Evolutionary conservation across 2,797 vertebrate species (phyloP).

Genomic region (Acridotheres tristis): DNA sequence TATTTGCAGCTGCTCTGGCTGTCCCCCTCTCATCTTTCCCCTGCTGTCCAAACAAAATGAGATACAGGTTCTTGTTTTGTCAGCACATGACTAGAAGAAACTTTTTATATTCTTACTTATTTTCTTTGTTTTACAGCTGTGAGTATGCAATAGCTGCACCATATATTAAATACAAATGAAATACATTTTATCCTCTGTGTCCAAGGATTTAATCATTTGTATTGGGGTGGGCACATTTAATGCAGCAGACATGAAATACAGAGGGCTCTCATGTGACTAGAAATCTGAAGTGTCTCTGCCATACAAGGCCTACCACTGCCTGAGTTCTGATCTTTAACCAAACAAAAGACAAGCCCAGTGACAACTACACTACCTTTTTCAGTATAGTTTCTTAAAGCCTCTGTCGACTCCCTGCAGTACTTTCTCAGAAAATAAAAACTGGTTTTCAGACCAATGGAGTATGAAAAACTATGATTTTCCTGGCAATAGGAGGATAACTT

Average conservation of each 20-base stretch:
- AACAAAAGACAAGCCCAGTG: background rate
- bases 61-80: background rate
- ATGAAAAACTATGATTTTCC: background rate
- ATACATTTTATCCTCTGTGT: background rate
- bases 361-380: background rate
- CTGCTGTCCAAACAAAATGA: constrained; percentile 24
- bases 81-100: background rate
- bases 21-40: background rate
- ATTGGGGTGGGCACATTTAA: background rate
- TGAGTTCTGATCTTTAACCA: background rate
- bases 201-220: background rate
- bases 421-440: background rate
- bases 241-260: background rate
- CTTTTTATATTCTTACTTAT: background rate
- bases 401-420: background rate
- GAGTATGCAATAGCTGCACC: background rate
- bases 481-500: background rate
- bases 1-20: constrained; percentile 50
- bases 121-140: constrained; percentile 3
- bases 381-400: background rate
- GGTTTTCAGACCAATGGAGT: background rate
- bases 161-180: background rate
- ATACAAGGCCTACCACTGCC: background rate
- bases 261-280: background rate
- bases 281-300: background rate